Evolutionary conservation across 2,888 invertebrate species (phyloP).

Genomic region (Drosophila nr. perissopoda): DNA sequence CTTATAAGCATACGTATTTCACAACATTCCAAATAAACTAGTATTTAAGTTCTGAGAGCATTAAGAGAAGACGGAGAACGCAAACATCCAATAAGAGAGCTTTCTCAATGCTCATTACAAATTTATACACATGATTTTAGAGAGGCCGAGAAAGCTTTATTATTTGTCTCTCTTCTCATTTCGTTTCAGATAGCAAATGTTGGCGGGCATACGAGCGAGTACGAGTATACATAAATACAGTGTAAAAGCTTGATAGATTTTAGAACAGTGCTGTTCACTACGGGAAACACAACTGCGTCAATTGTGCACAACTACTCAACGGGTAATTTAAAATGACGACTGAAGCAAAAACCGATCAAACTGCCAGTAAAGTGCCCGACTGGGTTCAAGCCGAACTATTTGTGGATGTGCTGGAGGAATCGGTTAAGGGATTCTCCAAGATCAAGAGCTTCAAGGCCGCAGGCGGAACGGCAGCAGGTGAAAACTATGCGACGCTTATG

Average conservation of each 20-base stretch:
- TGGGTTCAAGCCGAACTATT: constrained; percentile 60
- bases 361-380: constrained; percentile 34
- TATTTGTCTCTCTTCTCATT: constrained; percentile 1
- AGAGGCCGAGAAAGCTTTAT: constrained; percentile 14
- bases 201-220: not conserved
- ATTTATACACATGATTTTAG: not conserved
- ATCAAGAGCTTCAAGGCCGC: constrained; percentile 44
- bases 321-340: constrained; percentile 26
- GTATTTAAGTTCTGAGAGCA: not conserved
- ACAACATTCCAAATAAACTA: not conserved
- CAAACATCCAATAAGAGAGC: not conserved
- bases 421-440: constrained; percentile 41
- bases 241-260: constrained; percentile 3
- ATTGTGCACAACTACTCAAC: not conserved
- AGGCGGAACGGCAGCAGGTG: constrained; percentile 70
- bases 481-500: constrained; percentile 81
- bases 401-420: constrained; percentile 41
- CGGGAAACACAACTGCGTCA: not conserved
- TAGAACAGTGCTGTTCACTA: constrained; percentile 10
- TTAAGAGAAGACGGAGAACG: not conserved
- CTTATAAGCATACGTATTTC: not conserved
- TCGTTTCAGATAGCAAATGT: not conserved
- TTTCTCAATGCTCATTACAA: not conserved
- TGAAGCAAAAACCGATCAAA: constrained; percentile 2
- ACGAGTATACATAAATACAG: constrained; percentile 15